These are phyloP conservation scores for Nestor notabilis DNA, from an alignment of 2,113 vertebrate genomes.

Conservation along the genomic window DNA sequence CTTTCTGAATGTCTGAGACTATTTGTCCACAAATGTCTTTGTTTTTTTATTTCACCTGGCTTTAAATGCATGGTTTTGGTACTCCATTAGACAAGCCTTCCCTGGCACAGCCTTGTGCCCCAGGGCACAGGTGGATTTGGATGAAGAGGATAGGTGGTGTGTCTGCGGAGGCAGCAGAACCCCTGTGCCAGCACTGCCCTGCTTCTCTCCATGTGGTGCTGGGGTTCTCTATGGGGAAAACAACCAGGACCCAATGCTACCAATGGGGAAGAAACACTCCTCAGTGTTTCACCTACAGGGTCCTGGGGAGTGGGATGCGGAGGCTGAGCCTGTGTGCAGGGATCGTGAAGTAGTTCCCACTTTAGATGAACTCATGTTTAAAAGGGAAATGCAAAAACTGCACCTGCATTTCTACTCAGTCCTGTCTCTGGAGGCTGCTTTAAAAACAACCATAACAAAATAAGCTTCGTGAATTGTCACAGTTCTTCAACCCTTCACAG, in stretches of 20 bases:
- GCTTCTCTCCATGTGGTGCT: not conserved
- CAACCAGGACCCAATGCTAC: not conserved
- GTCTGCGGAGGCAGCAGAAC: no score
- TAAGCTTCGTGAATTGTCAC: not conserved
- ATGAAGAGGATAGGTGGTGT: not conserved
- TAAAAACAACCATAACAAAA: fast-evolving
- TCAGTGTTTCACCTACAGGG: not conserved
- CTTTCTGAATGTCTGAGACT: not conserved
- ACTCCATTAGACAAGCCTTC: not conserved
- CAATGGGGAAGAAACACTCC: no score
- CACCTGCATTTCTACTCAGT: not conserved
- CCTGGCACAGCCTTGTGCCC: not conserved
- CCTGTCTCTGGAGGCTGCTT: not conserved
- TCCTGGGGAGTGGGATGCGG: not conserved
- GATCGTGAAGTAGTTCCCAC: not conserved
- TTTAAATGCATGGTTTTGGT: not conserved
- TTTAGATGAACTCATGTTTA: not conserved
- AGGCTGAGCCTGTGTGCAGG: not conserved
- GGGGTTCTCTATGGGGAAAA: not conserved
- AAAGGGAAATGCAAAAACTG: not conserved
- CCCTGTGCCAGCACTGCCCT: not conserved
- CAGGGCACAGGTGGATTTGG: not conserved
- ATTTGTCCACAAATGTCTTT: not conserved
- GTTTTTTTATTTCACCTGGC: not conserved
- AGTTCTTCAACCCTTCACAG: not conserved